phyloP scores from a whole-genome alignment of 2,797 vertebrate genomes.

The Mormyrus proboscirostris region DNA sequence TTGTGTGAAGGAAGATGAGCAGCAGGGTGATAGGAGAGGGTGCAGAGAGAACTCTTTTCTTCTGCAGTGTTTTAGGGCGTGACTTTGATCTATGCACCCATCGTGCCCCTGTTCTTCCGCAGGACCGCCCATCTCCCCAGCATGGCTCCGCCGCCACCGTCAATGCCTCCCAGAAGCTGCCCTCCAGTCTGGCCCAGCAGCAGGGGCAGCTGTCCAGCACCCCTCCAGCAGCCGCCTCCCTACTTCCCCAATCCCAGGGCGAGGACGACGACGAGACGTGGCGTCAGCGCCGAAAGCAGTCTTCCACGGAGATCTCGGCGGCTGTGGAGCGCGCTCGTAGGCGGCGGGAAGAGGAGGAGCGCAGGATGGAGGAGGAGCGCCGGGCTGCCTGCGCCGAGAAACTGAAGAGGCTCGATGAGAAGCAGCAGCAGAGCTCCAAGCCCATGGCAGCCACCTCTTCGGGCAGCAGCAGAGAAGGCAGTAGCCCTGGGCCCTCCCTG shows the following conservation, averaged over 20 bases:
- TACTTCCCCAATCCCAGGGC: constrained; percentile 51
- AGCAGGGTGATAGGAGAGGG: neutral
- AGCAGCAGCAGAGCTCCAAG: constrained; percentile 68
- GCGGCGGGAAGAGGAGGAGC: constrained; percentile 82
- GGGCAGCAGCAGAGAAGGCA: constrained; percentile 46
- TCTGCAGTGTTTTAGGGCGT: neutral
- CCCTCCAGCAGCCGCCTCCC: constrained; percentile 38
- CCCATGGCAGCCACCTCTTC: constrained; percentile 52
- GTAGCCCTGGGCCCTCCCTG: constrained; percentile 57
- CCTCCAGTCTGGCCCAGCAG: constrained; percentile 28
- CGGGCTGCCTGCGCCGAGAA: constrained; percentile 87
- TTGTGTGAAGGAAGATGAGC: constrained; percentile 10
- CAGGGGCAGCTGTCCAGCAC: constrained; percentile 39
- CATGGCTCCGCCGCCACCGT: constrained; percentile 27
- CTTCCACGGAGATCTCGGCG: constrained; percentile 80
- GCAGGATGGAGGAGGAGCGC: constrained; percentile 85
- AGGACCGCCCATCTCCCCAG: constrained; percentile 63
- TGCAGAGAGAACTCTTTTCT: neutral
- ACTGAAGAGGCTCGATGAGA: constrained; percentile 86
- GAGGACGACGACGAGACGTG: constrained; percentile 90
- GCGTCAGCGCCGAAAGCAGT: constrained; percentile 86
- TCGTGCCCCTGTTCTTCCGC: neutral
- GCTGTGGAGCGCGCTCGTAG: constrained; percentile 83
- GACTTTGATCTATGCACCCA: neutral
- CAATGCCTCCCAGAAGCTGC: constrained; percentile 46